Evolutionary conservation across 2,797 vertebrate genomes (phyloP), one percentile per base, ranked within the genome.

Genomic region (Ctenochaetus hawaiiensis): DNA sequence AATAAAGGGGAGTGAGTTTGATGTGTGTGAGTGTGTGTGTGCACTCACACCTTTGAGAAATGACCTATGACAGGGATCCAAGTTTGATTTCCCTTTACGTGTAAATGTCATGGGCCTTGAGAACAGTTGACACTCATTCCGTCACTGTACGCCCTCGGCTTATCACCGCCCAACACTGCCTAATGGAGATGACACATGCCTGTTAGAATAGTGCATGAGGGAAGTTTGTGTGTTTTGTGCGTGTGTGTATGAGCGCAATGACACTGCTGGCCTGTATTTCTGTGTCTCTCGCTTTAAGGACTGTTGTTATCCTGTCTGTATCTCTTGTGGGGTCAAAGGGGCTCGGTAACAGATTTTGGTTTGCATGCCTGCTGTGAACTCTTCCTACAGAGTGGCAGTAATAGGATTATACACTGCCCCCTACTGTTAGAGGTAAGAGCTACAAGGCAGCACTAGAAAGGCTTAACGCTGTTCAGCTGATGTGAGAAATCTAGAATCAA

Each of bases 31-130:
- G 54, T 9, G 53, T 64, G 58, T 48, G 66, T 56, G 53, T 2
- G n/a, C 41, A 59, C 70, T 72, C 72, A 79, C 72, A 89, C 77
- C 70, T 92, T 64, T 87, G 89, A 91, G 80, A 88, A 85, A 92
- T 91, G 91, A 91, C 89, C 89, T 84, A 73, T 78, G 88, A 90
- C 89, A 86, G 77, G 58, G 75, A 78, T 75, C 53, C 67, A 64
- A 78, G 87, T 90, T 88, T 88, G 87, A 92, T 88, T 87, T 87
- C 81, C 84, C 82, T 89, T 83, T 83, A 81, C 58, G 77, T 87
- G 89, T 93, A 92, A 94, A 93, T 93, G 92, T 92, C 92, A 89
- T 39, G 53, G 79, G 75, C 90, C 87, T 90, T 91, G 82, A 92
- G 81, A 89, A 84, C 81, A 82, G 85, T 87, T 85, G 91, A 94